Percentiles rank a stretch among this genome's conserved stretches.
These are phyloP conservation scores for Dicaeum eximium DNA, from an alignment of 2,113 vertebrate genomes.

Conservation along the genomic window DNA sequence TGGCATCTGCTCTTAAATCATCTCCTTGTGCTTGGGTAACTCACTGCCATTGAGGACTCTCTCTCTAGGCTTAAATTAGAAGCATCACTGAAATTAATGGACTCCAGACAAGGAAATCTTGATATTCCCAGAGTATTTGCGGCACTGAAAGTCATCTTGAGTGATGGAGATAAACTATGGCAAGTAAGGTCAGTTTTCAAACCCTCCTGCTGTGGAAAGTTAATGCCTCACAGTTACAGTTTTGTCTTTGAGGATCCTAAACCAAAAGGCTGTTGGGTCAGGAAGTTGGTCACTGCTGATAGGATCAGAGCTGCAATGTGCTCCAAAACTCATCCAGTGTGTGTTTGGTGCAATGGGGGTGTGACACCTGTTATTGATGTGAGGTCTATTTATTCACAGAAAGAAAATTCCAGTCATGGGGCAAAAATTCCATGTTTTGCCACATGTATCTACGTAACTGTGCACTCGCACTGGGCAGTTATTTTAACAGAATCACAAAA, in stretches of 20 bases:
- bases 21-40: not conserved
- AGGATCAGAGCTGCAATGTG: not conserved
- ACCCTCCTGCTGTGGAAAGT: not conserved
- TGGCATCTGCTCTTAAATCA: conserved; percentile 14
- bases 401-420: not conserved
- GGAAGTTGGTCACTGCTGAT: not conserved
- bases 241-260: not conserved
- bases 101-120: not conserved
- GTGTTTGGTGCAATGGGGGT: not conserved
- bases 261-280: not conserved
- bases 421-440: not conserved
- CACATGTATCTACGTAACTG: not conserved
- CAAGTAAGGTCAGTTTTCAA: not conserved
- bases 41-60: not conserved
- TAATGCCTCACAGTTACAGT: not conserved
- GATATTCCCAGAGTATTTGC: not conserved
- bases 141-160: not conserved
- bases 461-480: not conserved
- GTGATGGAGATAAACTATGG: not conserved
- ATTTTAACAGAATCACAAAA: not conserved
- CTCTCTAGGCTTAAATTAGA: not conserved
- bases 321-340: not conserved
- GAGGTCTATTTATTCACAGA: not conserved
- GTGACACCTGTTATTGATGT: not conserved
- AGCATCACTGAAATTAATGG: not conserved